A percentile compares a stretch with the other conserved stretches of the same genome.
Evolutionary conservation across 2,113 vertebrate species (phyloP).

Genomic region (Dunckerocampus dactyliophorus): DNA sequence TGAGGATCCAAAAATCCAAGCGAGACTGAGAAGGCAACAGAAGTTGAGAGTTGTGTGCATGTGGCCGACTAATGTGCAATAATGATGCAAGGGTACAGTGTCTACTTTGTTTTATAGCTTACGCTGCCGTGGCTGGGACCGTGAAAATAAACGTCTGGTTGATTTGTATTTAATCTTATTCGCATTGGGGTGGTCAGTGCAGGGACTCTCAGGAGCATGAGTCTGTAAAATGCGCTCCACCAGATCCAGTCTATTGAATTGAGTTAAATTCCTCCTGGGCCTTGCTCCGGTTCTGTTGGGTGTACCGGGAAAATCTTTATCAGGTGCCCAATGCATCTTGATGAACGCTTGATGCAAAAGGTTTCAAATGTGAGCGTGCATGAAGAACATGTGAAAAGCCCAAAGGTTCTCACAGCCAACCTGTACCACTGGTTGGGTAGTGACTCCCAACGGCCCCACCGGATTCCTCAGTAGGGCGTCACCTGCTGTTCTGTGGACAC

Average conservation of each 20-base stretch:
- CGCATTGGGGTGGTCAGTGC: too few species aligned
- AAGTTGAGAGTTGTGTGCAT: neutral
- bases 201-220: too few species aligned
- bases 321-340: neutral
- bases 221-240: too few species aligned
- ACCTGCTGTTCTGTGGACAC: neutral
- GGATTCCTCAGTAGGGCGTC: constrained; percentile 29
- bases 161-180: too few species aligned
- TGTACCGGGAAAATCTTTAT: neutral
- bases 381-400: neutral
- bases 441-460: constrained; percentile 9
- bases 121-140: too few species aligned
- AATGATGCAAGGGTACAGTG: neutral
- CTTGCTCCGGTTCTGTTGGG: neutral
- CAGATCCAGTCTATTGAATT: too few species aligned
- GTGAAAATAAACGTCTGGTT: too few species aligned
- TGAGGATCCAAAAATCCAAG: too few species aligned
- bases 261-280: too few species aligned
- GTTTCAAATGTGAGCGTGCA: too few species aligned
- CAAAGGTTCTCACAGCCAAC: neutral
- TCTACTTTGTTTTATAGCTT: too few species aligned
- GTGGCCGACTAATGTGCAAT: neutral
- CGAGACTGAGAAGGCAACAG: neutral
- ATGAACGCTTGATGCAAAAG: neutral
- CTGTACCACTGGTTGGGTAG: neutral